phyloP scores from a whole-genome alignment of 1,140 invertebrate genomes.

The Glomeris maerens region DNA sequence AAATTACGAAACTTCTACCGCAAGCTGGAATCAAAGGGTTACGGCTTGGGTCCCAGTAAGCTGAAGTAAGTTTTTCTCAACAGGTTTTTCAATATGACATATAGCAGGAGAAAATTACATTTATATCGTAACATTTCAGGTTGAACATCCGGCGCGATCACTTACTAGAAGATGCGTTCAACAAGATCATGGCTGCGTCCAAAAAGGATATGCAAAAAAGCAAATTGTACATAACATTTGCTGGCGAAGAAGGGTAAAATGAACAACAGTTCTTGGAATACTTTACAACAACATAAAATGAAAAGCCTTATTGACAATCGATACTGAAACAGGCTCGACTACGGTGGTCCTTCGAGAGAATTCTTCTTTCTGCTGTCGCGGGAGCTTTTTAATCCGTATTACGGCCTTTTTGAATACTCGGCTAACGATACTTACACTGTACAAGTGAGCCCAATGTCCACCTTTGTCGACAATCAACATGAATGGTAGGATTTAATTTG shows the following conservation, averaged over 20 bases:
- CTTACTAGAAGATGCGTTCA: slow-evolving; percentile 87
- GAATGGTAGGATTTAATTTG: slow-evolving; percentile 60
- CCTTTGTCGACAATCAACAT: slow-evolving; percentile 93
- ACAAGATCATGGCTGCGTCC: slow-evolving; percentile 88
- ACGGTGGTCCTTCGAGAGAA: slow-evolving; percentile 88
- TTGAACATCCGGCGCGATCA: slow-evolving; percentile 83
- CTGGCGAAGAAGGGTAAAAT: slow-evolving; percentile 73
- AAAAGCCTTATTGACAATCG: background rate
- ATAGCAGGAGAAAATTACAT: background rate
- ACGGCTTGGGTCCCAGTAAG: slow-evolving; percentile 89
- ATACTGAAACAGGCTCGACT: slow-evolving; percentile 51
- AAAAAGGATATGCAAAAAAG: slow-evolving; percentile 92
- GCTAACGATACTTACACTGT: slow-evolving; percentile 96
- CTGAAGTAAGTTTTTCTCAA: slow-evolving; percentile 56
- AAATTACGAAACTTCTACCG: slow-evolving; percentile 89
- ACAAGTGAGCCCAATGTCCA: slow-evolving; percentile 92
- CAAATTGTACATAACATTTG: slow-evolving; percentile 85
- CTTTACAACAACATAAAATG: too few species aligned
- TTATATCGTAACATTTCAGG: slow-evolving; percentile 42
- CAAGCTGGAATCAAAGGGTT: slow-evolving; percentile 90
- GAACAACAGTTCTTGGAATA: background rate
- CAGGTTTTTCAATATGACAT: background rate
- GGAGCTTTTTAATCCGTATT: slow-evolving; percentile 95
- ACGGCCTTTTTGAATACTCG: slow-evolving; percentile 94
- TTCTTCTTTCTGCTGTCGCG: slow-evolving; percentile 93